Conservation (phyloP, 2,797 vertebrate species). For the Labeo calbasu region DNA sequence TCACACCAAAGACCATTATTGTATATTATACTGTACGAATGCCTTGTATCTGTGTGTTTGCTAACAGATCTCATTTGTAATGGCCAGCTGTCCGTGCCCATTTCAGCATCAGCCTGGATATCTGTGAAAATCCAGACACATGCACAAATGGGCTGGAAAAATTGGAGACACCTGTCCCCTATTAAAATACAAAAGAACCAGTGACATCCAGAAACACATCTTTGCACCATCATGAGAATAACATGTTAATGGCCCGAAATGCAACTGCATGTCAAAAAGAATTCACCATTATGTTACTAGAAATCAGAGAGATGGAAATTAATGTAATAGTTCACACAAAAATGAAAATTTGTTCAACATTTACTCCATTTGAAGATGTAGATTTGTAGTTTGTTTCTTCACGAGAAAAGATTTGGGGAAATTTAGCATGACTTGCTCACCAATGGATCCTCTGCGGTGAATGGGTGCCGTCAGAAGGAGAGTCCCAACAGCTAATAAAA, state of each 20-base stretch:
- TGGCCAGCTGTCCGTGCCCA: background rate
- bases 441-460: background rate
- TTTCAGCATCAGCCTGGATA: conserved; percentile 1
- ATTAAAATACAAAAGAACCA: conserved; percentile 14
- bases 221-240: background rate
- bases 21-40: background rate
- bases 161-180: background rate
- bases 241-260: background rate
- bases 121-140: background rate
- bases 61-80: conserved; percentile 1
- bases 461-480: background rate
- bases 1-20: background rate
- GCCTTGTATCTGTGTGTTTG: background rate
- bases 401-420: background rate
- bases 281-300: background rate
- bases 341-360: background rate
- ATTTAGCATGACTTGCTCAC: background rate
- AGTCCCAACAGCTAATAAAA: too few species aligned
- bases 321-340: background rate
- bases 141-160: background rate
- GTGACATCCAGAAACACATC: background rate
- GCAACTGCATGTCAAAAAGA: background rate
- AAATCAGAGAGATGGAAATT: background rate
- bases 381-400: background rate
- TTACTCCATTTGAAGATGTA: background rate